Percentiles rank a stretch among this genome's conserved stretches.
These are phyloP conservation scores for Esox niger DNA, from an alignment of 2,113 vertebrate genomes.

Conservation along the genomic window DNA sequence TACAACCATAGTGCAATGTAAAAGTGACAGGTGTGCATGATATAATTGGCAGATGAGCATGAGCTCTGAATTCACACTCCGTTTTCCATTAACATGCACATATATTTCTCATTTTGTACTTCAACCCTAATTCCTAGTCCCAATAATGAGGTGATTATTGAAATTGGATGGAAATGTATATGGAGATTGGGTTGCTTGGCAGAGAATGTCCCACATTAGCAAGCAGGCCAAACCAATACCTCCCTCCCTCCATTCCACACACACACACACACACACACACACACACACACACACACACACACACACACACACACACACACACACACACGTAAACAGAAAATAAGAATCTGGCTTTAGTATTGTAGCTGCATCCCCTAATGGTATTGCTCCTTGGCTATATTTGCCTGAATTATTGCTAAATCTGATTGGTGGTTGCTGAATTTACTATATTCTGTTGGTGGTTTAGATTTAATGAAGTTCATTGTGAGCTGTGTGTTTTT, in stretches of 20 bases:
- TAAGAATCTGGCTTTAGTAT: neutral
- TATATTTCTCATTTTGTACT: conserved; percentile 21
- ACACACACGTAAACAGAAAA: no score
- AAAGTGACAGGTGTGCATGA: no score
- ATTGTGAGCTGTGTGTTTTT: neutral
- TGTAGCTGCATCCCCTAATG: conserved; percentile 13
- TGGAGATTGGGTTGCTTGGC: neutral
- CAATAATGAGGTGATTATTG: conserved; percentile 33
- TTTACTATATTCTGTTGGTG: conserved; percentile 4
- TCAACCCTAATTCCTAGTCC: conserved; percentile 13
- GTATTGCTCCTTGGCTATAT: conserved; percentile 4
- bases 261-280: no score
- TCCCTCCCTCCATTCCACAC: no score
- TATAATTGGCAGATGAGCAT: no score
- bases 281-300: no score
- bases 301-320: no score
- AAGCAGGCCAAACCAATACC: no score
- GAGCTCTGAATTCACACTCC: neutral
- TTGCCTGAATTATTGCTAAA: conserved; percentile 6
- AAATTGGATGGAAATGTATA: conserved; percentile 45
- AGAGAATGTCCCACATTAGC: conserved; percentile 1
- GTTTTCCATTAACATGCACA: conserved; percentile 15
- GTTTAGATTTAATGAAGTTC: conserved; percentile 32
- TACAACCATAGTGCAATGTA: no score
- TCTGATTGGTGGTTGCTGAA: conserved; percentile 19